Percentiles rank a stretch among this genome's conserved stretches.
These are phyloP conservation scores for Lacerta bilineata DNA, from an alignment of 2,797 vertebrate genomes.

Conservation along the genomic window DNA sequence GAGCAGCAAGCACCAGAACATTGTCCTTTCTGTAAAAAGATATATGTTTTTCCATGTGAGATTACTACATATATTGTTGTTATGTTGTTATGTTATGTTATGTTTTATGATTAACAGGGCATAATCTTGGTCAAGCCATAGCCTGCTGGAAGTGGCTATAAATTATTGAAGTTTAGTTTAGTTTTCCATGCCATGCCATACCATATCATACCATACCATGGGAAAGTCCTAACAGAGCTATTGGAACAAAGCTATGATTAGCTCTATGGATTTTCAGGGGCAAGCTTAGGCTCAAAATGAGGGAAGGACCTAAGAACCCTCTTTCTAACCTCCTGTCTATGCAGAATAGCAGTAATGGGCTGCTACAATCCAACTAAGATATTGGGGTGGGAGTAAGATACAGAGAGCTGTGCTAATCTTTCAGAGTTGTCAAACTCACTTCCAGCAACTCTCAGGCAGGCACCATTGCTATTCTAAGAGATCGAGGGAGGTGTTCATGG, in stretches of 20 bases:
- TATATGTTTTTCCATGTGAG: constrained; percentile 69
- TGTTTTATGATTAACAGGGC: constrained; percentile 58
- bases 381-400: too few relatives aligned
- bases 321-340: not conserved
- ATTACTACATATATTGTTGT: constrained; percentile 23
- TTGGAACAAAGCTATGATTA: not conserved
- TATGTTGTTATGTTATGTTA: constrained; percentile 53
- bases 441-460: too few relatives aligned
- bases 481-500: too few relatives aligned
- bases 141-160: not conserved
- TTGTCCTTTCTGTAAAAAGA: constrained; percentile 72
- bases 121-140: not conserved
- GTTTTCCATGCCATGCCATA: too few relatives aligned
- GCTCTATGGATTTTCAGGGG: not conserved
- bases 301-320: not conserved
- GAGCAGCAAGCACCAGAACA: constrained; percentile 79
- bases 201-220: too few relatives aligned
- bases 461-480: too few relatives aligned
- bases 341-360: too few relatives aligned
- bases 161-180: too few relatives aligned
- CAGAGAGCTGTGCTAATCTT: too few relatives aligned
- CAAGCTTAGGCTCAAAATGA: not conserved
- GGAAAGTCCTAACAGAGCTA: too few relatives aligned
- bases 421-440: too few relatives aligned
- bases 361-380: too few relatives aligned